These are phyloP conservation scores for Sialia sialis DNA, from an alignment of 2,113 vertebrate genomes.

Conservation along the genomic window DNA sequence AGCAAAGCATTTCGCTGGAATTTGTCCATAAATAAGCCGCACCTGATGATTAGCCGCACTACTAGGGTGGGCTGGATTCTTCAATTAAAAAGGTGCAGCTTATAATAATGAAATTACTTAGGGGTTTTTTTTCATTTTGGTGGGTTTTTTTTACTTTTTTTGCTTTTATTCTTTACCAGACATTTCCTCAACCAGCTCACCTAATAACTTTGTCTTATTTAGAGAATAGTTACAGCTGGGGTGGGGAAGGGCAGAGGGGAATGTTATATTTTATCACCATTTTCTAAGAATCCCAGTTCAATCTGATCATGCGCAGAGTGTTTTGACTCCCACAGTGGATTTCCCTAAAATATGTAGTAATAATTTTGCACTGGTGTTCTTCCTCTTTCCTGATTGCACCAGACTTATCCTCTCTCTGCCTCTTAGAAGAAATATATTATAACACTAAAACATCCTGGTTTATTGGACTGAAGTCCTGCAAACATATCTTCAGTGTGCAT, in stretches of 20 bases:
- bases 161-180: neutral
- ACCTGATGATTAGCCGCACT: too few relatives aligned
- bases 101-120: too few relatives aligned
- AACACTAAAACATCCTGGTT: neutral
- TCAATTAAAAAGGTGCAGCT: too few relatives aligned
- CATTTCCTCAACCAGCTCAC: neutral
- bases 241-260: accelerated
- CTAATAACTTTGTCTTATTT: neutral
- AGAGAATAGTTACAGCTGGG: neutral
- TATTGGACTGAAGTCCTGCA: neutral
- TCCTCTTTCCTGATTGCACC: neutral
- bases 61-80: too few relatives aligned
- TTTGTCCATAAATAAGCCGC: too few relatives aligned
- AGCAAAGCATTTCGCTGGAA: too few relatives aligned
- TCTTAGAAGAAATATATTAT: neutral
- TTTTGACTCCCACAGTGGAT: neutral
- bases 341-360: neutral
- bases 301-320: neutral
- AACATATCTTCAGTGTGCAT: neutral
- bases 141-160: neutral
- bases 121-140: too few relatives aligned
- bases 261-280: neutral
- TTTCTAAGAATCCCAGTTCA: neutral
- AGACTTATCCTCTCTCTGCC: neutral
- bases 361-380: neutral